Evolutionary conservation across 2,888 invertebrate species (phyloP).

Genomic region (Aporophyla nigra): DNA sequence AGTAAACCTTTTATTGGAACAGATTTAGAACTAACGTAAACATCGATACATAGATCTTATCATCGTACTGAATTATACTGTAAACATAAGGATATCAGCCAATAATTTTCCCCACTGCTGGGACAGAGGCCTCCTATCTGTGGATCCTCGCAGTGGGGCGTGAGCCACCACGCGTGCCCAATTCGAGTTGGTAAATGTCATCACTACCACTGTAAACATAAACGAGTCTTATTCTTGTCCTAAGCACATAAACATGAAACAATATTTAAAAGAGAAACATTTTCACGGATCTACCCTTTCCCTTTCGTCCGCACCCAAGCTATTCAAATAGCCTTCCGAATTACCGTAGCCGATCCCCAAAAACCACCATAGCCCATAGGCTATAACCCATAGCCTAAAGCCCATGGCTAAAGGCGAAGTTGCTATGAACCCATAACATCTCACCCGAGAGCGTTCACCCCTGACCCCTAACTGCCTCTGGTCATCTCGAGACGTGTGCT

Average conservation of each 20-base stretch:
- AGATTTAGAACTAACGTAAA: neutral
- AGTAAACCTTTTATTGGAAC: neutral
- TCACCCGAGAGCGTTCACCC: slow-evolving; percentile 90
- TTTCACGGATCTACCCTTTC: neutral
- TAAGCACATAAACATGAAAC: neutral
- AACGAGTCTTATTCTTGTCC: neutral
- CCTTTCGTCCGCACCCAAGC: neutral
- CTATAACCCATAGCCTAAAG: slow-evolving; percentile 43
- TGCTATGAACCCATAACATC: slow-evolving; percentile 75
- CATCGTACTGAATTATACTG: neutral
- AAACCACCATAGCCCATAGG: slow-evolving; percentile 34
- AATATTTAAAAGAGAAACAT: neutral
- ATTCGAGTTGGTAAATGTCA: too few species aligned
- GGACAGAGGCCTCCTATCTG: too few species aligned
- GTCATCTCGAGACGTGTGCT: slow-evolving; percentile 85
- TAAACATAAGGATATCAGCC: too few species aligned
- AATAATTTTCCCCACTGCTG: too few species aligned
- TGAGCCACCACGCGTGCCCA: too few species aligned
- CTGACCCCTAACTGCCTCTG: slow-evolving; percentile 89
- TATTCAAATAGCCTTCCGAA: slow-evolving; percentile 1
- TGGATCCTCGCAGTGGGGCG: too few species aligned
- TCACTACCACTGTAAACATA: neutral
- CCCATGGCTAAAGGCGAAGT: slow-evolving; percentile 69
- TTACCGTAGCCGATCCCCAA: slow-evolving; percentile 11
- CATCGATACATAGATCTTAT: too few species aligned